Evolutionary conservation across 2,888 invertebrate genomes (phyloP).

Genomic region (Suillia variegata): DNA sequence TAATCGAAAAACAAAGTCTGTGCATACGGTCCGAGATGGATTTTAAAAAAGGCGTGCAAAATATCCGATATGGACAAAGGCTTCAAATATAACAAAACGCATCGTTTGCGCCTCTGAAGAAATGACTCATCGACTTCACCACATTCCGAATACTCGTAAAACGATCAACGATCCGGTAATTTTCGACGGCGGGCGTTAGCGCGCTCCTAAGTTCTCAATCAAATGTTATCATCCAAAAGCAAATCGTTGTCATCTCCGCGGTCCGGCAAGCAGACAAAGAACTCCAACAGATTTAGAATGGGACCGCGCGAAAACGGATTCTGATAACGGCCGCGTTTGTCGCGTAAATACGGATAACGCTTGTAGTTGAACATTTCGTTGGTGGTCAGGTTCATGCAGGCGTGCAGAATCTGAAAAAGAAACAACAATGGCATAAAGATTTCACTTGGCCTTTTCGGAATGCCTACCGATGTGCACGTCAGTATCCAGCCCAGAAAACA

Average conservation of each 20-base stretch:
- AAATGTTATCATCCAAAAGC: conserved; percentile 69
- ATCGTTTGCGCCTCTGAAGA: no score
- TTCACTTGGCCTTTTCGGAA: neutral
- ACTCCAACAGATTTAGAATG: conserved; percentile 84
- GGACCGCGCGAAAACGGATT: conserved; percentile 93
- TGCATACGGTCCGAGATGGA: no score
- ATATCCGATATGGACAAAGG: no score
- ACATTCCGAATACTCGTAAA: no score
- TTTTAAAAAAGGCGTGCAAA: no score
- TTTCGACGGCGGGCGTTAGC: conserved; percentile 44
- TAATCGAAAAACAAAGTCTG: no score
- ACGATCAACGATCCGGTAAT: no score
- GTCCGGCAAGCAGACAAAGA: conserved; percentile 85
- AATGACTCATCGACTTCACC: no score
- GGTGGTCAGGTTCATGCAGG: conserved; percentile 91
- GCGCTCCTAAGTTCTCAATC: conserved; percentile 57
- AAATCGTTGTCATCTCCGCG: conserved; percentile 77
- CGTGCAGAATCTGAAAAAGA: conserved; percentile 76
- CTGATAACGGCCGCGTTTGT: conserved; percentile 85
- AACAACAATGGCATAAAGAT: no score
- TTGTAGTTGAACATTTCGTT: conserved; percentile 96
- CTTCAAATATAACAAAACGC: no score
- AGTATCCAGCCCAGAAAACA: conserved; percentile 86
- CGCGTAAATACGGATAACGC: conserved; percentile 85
- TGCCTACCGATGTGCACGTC: conserved; percentile 83